A percentile compares a stretch with the other conserved stretches of the same genome.
These are phyloP conservation scores for Drosophila vallismaia DNA, from an alignment of 2,888 invertebrate genomes.

Conservation along the genomic window DNA sequence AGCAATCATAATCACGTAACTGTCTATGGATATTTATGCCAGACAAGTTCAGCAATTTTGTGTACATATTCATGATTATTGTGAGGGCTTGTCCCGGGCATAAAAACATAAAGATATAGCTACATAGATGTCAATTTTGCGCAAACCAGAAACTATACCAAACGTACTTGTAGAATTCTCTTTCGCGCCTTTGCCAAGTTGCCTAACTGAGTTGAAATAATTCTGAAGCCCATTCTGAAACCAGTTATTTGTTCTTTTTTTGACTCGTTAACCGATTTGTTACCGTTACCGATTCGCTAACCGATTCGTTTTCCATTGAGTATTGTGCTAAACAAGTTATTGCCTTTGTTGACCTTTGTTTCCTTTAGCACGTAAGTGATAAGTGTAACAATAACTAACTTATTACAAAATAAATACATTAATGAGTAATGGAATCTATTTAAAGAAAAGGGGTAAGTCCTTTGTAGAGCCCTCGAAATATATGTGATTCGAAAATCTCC, in stretches of 20 bases:
- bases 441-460: not conserved
- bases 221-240: slow-evolving; percentile 23
- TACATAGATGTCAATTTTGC: slow-evolving; percentile 72
- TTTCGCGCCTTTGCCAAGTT: slow-evolving; percentile 70
- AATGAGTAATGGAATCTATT: slow-evolving; percentile 19
- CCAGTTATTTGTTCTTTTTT: slow-evolving; percentile 22
- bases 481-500: not conserved
- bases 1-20: slow-evolving; percentile 22
- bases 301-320: slow-evolving; percentile 27
- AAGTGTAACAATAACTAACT: slow-evolving; percentile 72
- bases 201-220: slow-evolving; percentile 59
- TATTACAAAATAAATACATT: slow-evolving; percentile 41
- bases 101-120: slow-evolving; percentile 30
- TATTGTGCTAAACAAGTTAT: slow-evolving; percentile 42
- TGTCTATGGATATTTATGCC: slow-evolving; percentile 37
- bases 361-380: slow-evolving; percentile 62
- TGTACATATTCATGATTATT: slow-evolving; percentile 31
- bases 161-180: slow-evolving; percentile 34
- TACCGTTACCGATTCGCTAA: slow-evolving; percentile 4
- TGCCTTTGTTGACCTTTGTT: slow-evolving; percentile 36
- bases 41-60: slow-evolving; percentile 12
- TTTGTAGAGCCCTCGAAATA: not conserved
- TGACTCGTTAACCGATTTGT: slow-evolving; percentile 18
- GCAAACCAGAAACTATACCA: slow-evolving; percentile 47
- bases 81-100: slow-evolving; percentile 3